A percentile compares a stretch with the other conserved stretches of the same genome.
These are phyloP conservation scores for Drosophila gunungcola DNA, from an alignment of 1,140 invertebrate genomes.

Conservation along the genomic window DNA sequence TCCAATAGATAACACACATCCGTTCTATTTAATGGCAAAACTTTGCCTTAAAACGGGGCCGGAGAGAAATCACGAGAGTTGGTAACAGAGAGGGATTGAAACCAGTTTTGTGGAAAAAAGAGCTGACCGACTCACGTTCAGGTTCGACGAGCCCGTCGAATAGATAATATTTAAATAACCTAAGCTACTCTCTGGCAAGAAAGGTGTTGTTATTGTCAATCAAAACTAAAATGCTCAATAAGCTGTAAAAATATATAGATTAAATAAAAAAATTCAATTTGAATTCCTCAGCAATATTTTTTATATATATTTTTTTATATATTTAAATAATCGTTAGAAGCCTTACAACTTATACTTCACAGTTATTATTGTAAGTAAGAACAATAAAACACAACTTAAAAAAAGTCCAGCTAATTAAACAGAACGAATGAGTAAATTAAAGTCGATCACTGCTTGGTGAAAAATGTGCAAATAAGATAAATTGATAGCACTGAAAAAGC, in stretches of 20 bases:
- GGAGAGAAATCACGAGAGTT: conserved; percentile 21
- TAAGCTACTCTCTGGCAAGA: not conserved
- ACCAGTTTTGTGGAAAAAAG: conserved; percentile 36
- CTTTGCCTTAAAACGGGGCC: conserved; percentile 14
- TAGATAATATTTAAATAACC: conserved; percentile 10
- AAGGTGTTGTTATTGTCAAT: not conserved
- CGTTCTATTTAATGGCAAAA: conserved; percentile 22
- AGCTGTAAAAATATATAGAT: too few species aligned
- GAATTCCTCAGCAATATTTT: too few species aligned
- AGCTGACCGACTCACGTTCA: conserved; percentile 41
- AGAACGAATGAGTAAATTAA: not conserved
- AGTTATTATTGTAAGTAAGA: too few species aligned
- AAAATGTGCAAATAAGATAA: conserved; percentile 3
- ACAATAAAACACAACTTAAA: too few species aligned
- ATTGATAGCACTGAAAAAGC: not conserved
- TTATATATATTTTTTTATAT: too few species aligned
- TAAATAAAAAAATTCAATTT: too few species aligned
- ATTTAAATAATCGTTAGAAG: too few species aligned
- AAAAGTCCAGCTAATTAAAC: not conserved
- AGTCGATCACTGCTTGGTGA: not conserved
- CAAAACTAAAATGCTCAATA: not conserved
- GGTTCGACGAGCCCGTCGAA: conserved; percentile 25
- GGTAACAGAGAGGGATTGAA: conserved; percentile 5
- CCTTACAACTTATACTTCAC: too few species aligned
- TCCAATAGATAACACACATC: conserved; percentile 12